These are phyloP conservation scores for Hapalemur alaotrensis DNA, from an alignment of 2,797 vertebrate genomes.

Conservation along the genomic window DNA sequence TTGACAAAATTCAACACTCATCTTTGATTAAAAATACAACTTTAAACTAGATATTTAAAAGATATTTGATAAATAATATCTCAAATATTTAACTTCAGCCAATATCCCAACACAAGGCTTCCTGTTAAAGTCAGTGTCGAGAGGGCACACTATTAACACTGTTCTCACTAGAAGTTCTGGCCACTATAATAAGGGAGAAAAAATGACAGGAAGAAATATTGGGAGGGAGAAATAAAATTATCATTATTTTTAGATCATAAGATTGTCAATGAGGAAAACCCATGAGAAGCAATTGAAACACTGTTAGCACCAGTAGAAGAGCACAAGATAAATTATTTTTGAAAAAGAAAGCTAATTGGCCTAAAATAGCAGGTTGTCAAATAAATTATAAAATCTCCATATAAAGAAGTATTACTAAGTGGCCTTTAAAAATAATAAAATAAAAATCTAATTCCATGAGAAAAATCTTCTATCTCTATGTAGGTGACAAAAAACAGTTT, in stretches of 20 bases:
- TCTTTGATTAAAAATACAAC: neutral
- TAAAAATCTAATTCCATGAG: neutral
- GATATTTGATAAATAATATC: neutral
- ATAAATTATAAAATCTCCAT: neutral
- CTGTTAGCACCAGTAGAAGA: neutral
- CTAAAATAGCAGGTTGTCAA: neutral
- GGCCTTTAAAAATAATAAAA: neutral
- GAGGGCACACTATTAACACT: neutral
- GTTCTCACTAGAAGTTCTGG: neutral
- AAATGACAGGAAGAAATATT: neutral
- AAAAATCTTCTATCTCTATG: neutral
- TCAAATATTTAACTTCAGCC: neutral
- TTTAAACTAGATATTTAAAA: conserved; percentile 5
- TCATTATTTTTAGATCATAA: neutral
- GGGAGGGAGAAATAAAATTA: conserved; percentile 8
- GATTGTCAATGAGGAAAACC: neutral
- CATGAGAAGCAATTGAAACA: neutral
- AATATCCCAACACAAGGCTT: neutral
- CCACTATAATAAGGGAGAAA: neutral
- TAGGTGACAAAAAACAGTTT: neutral
- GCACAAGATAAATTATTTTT: neutral
- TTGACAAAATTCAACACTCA: neutral
- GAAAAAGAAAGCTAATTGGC: neutral
- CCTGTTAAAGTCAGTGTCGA: neutral
- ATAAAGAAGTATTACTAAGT: neutral